Evolutionary conservation across 2,888 invertebrate genomes (phyloP).

Genomic region (Chironomus riparius): DNA sequence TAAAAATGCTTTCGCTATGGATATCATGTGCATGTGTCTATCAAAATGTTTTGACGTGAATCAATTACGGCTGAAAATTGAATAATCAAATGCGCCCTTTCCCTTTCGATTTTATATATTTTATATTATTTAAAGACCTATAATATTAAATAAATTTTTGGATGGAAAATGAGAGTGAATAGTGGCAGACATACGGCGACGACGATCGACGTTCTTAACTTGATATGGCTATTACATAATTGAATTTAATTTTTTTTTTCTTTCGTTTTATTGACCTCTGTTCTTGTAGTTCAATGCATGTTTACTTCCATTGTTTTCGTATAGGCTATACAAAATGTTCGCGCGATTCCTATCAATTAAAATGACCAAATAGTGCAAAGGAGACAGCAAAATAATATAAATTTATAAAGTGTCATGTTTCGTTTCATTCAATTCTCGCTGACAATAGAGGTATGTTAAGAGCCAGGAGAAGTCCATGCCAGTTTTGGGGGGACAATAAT

Average conservation of each 20-base stretch:
- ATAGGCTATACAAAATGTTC: background rate
- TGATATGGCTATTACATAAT: background rate
- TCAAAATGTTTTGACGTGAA: slow-evolving; percentile 1
- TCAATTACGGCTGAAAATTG: background rate
- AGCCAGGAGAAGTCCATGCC: background rate
- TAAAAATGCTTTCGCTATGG: background rate
- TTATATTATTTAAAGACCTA: background rate
- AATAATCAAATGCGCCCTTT: background rate
- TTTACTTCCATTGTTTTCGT: background rate
- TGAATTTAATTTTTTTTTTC: no score
- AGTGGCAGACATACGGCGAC: background rate
- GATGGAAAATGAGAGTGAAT: background rate
- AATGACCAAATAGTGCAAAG: background rate
- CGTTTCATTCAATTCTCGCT: background rate
- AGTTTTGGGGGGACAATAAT: background rate
- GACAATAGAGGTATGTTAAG: no score
- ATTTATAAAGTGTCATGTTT: slow-evolving; percentile 1
- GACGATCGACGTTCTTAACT: background rate
- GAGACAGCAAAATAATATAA: no score
- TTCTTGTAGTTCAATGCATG: background rate
- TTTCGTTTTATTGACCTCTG: background rate
- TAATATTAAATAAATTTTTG: background rate
- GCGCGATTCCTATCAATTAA: slow-evolving; percentile 5
- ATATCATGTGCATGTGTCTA: background rate
- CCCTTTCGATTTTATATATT: background rate